phyloP scores from a whole-genome alignment of 2,888 invertebrate genomes.

The Parnassius smintheus region DNA sequence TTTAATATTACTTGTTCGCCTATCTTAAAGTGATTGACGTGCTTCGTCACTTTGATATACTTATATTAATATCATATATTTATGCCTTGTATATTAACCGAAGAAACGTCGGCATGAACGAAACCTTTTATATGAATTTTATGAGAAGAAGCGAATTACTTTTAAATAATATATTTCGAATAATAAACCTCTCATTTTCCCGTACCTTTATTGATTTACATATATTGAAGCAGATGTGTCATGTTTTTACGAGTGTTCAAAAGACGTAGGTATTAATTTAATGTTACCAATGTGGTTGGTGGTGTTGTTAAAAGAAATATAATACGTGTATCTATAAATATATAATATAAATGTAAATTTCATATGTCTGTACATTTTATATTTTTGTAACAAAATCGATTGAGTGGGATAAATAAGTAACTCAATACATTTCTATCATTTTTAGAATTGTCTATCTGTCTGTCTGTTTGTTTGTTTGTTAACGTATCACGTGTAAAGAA shows the following conservation, averaged over 20 bases:
- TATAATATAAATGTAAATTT: too few species aligned
- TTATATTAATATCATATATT: constrained; percentile 5
- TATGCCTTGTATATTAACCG: constrained; percentile 6
- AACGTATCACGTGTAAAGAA: too few species aligned
- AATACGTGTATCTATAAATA: too few species aligned
- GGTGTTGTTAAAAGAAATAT: too few species aligned
- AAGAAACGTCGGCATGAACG: constrained; percentile 2
- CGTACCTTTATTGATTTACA: constrained; percentile 6
- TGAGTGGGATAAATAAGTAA: too few species aligned
- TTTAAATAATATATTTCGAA: constrained; percentile 16
- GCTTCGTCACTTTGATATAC: constrained; percentile 9
- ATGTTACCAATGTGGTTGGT: not conserved
- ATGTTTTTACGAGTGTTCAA: not conserved
- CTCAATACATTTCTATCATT: too few species aligned
- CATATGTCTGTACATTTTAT: too few species aligned
- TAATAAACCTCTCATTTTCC: constrained; percentile 16
- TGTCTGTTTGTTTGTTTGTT: too few species aligned
- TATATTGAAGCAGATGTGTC: constrained; percentile 15
- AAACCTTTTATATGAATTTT: constrained; percentile 23
- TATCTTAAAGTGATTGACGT: constrained; percentile 22
- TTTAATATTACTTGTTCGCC: constrained; percentile 31
- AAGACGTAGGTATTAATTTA: constrained; percentile 2
- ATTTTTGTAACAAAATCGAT: too few species aligned
- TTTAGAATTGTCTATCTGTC: too few species aligned
- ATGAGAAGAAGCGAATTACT: constrained; percentile 16